These are phyloP conservation scores for Cryptophagus acutangulus DNA, from an alignment of 2,888 invertebrate species.

Conservation along the genomic window DNA sequence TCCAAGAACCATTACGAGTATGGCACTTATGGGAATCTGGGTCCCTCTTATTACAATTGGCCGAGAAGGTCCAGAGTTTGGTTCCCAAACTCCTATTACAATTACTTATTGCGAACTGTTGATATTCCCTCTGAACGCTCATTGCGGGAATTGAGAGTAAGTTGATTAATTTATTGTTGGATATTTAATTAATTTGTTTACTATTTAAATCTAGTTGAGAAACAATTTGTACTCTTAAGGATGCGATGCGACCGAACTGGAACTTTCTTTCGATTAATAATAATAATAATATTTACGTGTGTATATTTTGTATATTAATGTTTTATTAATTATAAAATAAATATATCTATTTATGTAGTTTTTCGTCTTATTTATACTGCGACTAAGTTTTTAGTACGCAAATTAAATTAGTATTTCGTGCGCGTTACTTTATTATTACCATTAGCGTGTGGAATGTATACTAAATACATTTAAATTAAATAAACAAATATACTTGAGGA, in stretches of 20 bases:
- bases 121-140: constrained; percentile 29
- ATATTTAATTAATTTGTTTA: background rate
- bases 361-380: too few relatives aligned
- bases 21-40: constrained; percentile 31
- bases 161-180: constrained; percentile 11
- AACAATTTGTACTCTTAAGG: constrained; percentile 23
- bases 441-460: too few relatives aligned
- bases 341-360: too few relatives aligned
- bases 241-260: background rate
- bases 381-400: too few relatives aligned
- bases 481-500: too few relatives aligned
- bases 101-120: constrained; percentile 21
- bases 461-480: too few relatives aligned
- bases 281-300: background rate
- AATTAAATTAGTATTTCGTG: too few relatives aligned
- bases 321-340: background rate
- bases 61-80: constrained; percentile 29
- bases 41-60: constrained; percentile 31
- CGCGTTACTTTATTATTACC: too few relatives aligned
- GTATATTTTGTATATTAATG: background rate
- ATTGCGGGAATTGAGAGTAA: constrained; percentile 30
- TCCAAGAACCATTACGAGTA: constrained; percentile 21
- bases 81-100: constrained; percentile 31
- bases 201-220: constrained; percentile 21
- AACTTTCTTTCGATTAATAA: background rate